Base-by-base conservation (phyloP, 1,140 invertebrate genomes). In the Hypsibius dujardini region DNA sequence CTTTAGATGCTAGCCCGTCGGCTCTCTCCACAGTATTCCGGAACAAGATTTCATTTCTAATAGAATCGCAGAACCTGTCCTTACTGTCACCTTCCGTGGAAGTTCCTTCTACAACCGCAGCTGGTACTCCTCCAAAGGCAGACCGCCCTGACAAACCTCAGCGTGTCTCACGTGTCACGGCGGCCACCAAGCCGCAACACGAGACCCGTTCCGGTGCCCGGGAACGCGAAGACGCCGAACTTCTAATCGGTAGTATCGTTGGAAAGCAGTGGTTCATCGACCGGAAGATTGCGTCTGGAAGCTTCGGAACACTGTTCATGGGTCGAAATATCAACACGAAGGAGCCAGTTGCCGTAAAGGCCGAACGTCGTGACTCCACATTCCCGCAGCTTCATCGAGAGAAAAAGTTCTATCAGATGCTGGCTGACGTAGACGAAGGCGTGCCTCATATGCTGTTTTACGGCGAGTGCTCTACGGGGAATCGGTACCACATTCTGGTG, bases 341-440 rank as follows among this genome's bases (percentile, higher is more conserved):
- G 42, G 12, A 67, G 62, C 62, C 62, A 0, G 62, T 67, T 3
- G 62, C 62, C 62, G 42, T 67, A 0, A 67, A 67, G 42, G 62
- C 62, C 62, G 62, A 67, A 45, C 62, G 42, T 3, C 12, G 7
- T 12, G 62, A 67, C 12, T 67, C 12, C 12, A 15, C 62, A 42
- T 67, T 15, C 62, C 62, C 62, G 62, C 62, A 67, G 42, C 62
- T 67, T 3, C 62, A 67, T 67, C 62, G 62, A 12, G 62, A 67
- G 62, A 7, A 42, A 7, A 67, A 67, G 62, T 67, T 67, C 62
- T 67, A 67, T 0, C 62, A 67, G 62, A 42, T 67, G 12, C 42
- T 67, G 12, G 42, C 0, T 45, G 62, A 42, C 3, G 50, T 7
- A 12, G 62, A 7, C 62, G 3, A 67, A 7, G 62, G 62, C 42